phyloP scores from a whole-genome alignment of 2,113 vertebrate genomes.

The Leucopsar rothschildi region DNA sequence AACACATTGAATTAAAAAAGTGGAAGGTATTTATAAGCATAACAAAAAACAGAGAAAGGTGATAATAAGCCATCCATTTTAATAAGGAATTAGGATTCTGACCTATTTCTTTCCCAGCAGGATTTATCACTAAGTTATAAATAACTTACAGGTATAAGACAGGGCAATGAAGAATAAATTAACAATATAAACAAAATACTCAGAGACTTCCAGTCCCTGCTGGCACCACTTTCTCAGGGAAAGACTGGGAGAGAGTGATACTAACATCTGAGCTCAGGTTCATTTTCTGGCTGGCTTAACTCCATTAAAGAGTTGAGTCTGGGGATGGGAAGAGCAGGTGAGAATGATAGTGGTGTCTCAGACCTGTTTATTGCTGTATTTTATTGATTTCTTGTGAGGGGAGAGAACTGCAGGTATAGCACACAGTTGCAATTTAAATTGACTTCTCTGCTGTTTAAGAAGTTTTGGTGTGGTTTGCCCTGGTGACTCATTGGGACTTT shows the following conservation, averaged over 20 bases:
- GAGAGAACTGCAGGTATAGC: not conserved
- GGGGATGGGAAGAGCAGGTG: not conserved
- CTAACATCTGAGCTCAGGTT: not conserved
- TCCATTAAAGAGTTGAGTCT: not conserved
- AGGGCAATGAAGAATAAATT: constrained; percentile 17
- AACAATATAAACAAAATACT: constrained; percentile 32
- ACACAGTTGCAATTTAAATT: not conserved
- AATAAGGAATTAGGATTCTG: constrained; percentile 39
- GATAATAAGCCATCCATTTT: constrained; percentile 19
- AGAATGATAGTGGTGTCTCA: not conserved
- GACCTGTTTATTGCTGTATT: not conserved
- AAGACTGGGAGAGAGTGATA: not conserved
- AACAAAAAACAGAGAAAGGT: not conserved
- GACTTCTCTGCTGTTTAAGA: not conserved
- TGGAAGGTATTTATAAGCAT: not conserved
- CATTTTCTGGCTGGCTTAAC: constrained; percentile 32
- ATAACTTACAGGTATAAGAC: constrained; percentile 30
- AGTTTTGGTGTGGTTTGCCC: not conserved
- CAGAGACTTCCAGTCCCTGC: not conserved
- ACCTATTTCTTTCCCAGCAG: constrained; percentile 32
- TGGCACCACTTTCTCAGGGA: not conserved
- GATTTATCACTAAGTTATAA: not conserved
- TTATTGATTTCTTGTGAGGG: not conserved
- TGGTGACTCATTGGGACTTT: not conserved
- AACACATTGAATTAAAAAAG: not conserved